These are phyloP conservation scores for Channa striata DNA, from an alignment of 2,797 vertebrate genomes.

Conservation along the genomic window DNA sequence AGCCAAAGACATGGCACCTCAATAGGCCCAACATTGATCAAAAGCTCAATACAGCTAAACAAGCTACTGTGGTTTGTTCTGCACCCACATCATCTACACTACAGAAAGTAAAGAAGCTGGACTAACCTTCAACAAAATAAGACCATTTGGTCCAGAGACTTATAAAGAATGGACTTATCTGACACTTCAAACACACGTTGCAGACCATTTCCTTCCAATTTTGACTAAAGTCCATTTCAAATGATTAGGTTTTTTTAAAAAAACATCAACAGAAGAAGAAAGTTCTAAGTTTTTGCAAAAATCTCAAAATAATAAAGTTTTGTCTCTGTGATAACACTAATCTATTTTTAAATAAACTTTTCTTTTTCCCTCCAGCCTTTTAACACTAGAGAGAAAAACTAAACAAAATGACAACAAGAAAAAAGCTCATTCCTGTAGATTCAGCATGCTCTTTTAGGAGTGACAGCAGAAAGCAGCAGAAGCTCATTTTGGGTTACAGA, in stretches of 20 bases:
- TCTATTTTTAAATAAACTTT: too few relatives aligned
- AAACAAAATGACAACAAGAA: too few relatives aligned
- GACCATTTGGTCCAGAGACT: background rate
- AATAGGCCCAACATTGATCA: slow-evolving; percentile 45
- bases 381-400: too few relatives aligned
- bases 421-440: too few relatives aligned
- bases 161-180: background rate
- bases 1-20: slow-evolving; percentile 42
- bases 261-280: too few relatives aligned
- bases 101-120: slow-evolving; percentile 5
- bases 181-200: background rate
- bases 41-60: slow-evolving; percentile 40
- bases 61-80: slow-evolving; percentile 37
- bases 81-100: slow-evolving; percentile 3
- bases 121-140: slow-evolving; percentile 7
- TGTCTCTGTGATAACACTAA: background rate
- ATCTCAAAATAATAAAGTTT: too few relatives aligned
- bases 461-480: slow-evolving; percentile 7
- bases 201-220: too few relatives aligned
- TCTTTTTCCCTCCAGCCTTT: too few relatives aligned
- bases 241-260: too few relatives aligned
- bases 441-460: slow-evolving; percentile 6
- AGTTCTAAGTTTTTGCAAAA: too few relatives aligned
- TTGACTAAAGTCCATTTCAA: too few relatives aligned
- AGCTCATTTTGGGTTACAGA: slow-evolving; percentile 28